A percentile compares a stretch with the other conserved stretches of the same genome.
phyloP scores from a whole-genome alignment of 2,797 vertebrate genomes.

The Prionace glauca region DNA sequence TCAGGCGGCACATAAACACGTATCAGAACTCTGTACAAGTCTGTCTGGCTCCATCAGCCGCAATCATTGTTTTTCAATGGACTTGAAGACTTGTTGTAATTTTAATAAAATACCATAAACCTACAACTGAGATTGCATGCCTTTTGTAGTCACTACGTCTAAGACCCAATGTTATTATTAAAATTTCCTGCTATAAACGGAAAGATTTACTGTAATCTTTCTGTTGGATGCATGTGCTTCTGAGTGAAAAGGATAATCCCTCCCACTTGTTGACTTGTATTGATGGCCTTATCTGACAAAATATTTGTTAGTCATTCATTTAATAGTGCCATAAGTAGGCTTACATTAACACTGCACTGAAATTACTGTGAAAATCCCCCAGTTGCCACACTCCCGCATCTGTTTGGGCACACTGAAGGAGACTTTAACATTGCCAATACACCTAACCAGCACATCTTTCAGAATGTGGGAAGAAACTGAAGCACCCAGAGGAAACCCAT shows the following conservation, averaged over 20 bases:
- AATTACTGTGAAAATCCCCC: too few relatives aligned
- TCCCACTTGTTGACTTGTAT: neutral
- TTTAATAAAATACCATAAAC: slow-evolving; percentile 29
- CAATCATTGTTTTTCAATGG: neutral
- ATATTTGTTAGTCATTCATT: too few relatives aligned
- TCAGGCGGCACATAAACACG: neutral
- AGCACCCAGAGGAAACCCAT: too few relatives aligned
- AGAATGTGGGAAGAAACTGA: too few relatives aligned
- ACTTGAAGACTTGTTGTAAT: neutral
- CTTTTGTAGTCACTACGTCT: neutral
- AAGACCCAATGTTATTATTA: neutral
- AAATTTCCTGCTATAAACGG: neutral
- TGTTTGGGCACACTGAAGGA: too few relatives aligned
- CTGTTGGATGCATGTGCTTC: neutral
- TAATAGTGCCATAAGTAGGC: too few relatives aligned
- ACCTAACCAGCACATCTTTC: too few relatives aligned
- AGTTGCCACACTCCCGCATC: too few relatives aligned
- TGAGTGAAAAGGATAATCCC: neutral
- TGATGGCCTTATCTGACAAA: neutral
- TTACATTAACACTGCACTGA: too few relatives aligned
- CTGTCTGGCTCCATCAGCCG: neutral
- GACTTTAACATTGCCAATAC: too few relatives aligned
- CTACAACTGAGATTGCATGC: neutral
- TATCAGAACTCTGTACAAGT: neutral
- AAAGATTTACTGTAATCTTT: neutral